Evolutionary conservation across 1,140 invertebrate species (phyloP), one percentile per base, ranked within the genome.

Genomic region (Eulimnadia texana): DNA sequence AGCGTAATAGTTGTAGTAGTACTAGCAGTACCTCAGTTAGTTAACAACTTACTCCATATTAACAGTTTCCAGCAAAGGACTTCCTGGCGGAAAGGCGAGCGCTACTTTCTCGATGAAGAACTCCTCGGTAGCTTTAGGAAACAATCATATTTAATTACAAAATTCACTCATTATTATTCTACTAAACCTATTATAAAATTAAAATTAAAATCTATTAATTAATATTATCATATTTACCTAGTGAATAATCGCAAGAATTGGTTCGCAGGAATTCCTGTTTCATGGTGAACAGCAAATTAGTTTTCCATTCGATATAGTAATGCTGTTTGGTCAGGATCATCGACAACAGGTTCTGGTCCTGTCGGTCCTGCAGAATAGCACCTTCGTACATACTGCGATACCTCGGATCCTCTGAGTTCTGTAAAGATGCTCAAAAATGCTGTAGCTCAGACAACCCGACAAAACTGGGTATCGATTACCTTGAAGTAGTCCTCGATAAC

Each of bases 241-340:
- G 68, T 1, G 82, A 77, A 68, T 85, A 86, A 64, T 84, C 80
- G 66, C 87, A 90, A 27, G 67, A 71, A n/a, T 81, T 80, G 1
- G 77, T 83, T 24, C 68, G 67, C 3, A 81, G 63, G 61, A 80
- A 80, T 60, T 81, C 79, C 1, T 76, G 78, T 65, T 80, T 80
- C 80, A 86, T 84, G 3, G 83, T 54, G 27, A 70, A 67, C 60
- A 82, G 77, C 0, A 91, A 73, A 10, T 83, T 83, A 6, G 84
- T 80, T 66, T 82, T 83, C 84, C 88, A 89, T 66, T 90, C 86
- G n/a, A 91, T 80, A 50, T 85, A 78, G 19, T 83, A 84, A 65
- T 90, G 85, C 3, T 79, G 75, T 0, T 84, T 79, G 0, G 70
- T 66, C 52, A 82, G 78, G 0, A 90, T 80, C 0, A 76, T 70